A percentile compares a stretch with the other conserved stretches of the same genome.
phyloP scores from a whole-genome alignment of 2,888 invertebrate species.

The Polydrusus tereticollis region DNA sequence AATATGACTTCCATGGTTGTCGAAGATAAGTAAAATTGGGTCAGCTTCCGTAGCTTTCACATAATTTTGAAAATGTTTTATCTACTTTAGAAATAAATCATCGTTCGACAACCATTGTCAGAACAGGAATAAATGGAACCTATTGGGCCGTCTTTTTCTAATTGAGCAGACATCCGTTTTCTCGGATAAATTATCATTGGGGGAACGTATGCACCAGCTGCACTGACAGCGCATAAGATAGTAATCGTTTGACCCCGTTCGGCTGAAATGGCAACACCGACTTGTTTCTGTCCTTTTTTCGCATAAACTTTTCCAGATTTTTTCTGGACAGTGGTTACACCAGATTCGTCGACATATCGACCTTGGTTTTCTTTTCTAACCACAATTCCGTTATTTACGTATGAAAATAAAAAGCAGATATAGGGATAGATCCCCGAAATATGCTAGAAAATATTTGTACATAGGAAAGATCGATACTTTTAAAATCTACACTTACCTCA shows the following conservation, averaged over 20 bases:
- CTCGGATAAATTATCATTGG: slow-evolving; percentile 31
- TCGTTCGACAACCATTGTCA: slow-evolving; percentile 39
- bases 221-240: slow-evolving; percentile 31
- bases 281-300: slow-evolving; percentile 30
- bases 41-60: slow-evolving; percentile 38
- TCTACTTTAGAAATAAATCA: slow-evolving; percentile 31
- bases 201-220: slow-evolving; percentile 28
- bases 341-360: slow-evolving; percentile 29
- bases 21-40: slow-evolving; percentile 33
- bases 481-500: background rate
- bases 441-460: background rate
- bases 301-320: slow-evolving; percentile 33
- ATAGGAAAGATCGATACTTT: background rate
- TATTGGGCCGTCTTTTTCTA: slow-evolving; percentile 33
- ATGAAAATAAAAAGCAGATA: background rate
- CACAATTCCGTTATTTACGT: background rate
- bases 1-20: slow-evolving; percentile 39
- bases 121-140: slow-evolving; percentile 37
- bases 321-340: slow-evolving; percentile 40
- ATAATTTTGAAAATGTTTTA: slow-evolving; percentile 39
- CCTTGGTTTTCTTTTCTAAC: background rate
- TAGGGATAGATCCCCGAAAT: background rate
- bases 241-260: slow-evolving; percentile 42
- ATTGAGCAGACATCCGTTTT: slow-evolving; percentile 33
- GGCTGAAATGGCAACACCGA: slow-evolving; percentile 29